A percentile compares a stretch with the other conserved stretches of the same genome.
Evolutionary conservation across 2,888 invertebrate species (phyloP).

Genomic region (Eupithecia exiguata): DNA sequence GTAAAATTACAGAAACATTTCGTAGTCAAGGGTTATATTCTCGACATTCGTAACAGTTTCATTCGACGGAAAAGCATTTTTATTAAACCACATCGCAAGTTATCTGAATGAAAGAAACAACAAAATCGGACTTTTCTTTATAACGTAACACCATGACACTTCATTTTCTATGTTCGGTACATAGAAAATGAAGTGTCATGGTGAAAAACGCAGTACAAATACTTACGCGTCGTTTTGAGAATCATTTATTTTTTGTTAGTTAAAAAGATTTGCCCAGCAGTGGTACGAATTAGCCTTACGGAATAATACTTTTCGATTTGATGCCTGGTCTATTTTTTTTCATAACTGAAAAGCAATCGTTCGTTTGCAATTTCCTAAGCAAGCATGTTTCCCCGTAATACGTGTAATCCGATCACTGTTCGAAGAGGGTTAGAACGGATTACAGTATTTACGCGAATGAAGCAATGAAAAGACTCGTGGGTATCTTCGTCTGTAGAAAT

Average conservation of each 20-base stretch:
- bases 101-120: not conserved
- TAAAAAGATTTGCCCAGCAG: not conserved
- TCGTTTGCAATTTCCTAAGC: not conserved
- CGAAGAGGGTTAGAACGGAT: not conserved
- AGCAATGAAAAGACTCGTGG: constrained; percentile 1
- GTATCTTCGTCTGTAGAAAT: not conserved
- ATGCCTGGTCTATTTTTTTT: too few relatives aligned
- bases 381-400: not conserved
- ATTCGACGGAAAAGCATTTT: not conserved
- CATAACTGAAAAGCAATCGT: too few relatives aligned
- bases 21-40: not conserved
- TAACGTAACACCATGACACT: too few relatives aligned
- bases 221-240: not conserved
- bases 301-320: too few relatives aligned
- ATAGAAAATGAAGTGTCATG: not conserved
- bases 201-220: not conserved
- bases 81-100: not conserved
- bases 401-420: constrained; percentile 3
- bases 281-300: not conserved
- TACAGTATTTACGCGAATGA: not conserved
- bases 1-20: constrained; percentile 2
- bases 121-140: not conserved
- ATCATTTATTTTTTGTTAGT: not conserved
- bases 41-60: not conserved
- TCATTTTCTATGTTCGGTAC: too few relatives aligned